Evolutionary conservation across 2,888 invertebrate genomes (phyloP).

Genomic region (Hipparchia sbordonii): DNA sequence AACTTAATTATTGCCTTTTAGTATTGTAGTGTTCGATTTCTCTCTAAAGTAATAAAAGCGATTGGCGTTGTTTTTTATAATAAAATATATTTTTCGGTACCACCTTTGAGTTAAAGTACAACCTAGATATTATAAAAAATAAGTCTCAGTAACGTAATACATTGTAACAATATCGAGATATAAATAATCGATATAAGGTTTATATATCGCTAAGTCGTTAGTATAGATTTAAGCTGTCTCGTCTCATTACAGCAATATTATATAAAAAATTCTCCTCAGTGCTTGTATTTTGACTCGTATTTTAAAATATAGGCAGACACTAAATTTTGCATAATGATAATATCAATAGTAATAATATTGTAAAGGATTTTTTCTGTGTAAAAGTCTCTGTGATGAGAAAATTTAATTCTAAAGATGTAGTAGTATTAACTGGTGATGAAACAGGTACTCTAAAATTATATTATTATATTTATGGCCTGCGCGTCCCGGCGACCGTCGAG

Average conservation of each 20-base stretch:
- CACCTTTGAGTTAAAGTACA: constrained; percentile 82
- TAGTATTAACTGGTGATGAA: constrained; percentile 69
- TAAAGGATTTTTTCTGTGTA: constrained; percentile 70
- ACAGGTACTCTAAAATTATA: constrained; percentile 53
- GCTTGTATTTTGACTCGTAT: constrained; percentile 65
- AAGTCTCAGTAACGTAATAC: constrained; percentile 75
- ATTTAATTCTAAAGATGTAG: constrained; percentile 78
- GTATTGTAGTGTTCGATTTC: constrained; percentile 68
- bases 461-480: constrained; percentile 40
- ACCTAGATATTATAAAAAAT: constrained; percentile 72
- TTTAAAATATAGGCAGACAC: constrained; percentile 67
- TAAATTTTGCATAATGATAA: constrained; percentile 76
- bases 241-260: constrained; percentile 74
- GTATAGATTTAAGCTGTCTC: constrained; percentile 74
- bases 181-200: constrained; percentile 71
- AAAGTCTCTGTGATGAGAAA: constrained; percentile 79
- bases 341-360: constrained; percentile 70
- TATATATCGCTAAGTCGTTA: constrained; percentile 44
- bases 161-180: constrained; percentile 69
- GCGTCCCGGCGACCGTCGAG: constrained; percentile 30
- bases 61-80: constrained; percentile 74
- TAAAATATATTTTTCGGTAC: constrained; percentile 77
- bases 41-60: constrained; percentile 65
- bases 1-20: constrained; percentile 68
- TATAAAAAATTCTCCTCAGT: constrained; percentile 61